These are phyloP conservation scores for Chorisops tibialis DNA, from an alignment of 2,888 invertebrate genomes.

Conservation along the genomic window DNA sequence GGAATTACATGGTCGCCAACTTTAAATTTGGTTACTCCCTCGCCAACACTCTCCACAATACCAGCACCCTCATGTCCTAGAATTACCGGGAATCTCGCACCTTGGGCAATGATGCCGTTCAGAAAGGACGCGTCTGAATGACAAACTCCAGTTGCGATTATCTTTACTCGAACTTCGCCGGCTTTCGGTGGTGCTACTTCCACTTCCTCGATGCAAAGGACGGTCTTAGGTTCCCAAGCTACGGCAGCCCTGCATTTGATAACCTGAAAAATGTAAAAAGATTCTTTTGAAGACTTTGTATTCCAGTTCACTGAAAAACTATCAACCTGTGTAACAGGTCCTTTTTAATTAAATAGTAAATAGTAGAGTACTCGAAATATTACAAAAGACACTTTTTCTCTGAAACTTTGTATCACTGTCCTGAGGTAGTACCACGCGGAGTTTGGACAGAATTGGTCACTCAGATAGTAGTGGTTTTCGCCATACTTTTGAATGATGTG, in stretches of 20 bases:
- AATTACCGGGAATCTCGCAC: slow-evolving; percentile 78
- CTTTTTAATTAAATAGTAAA: no score
- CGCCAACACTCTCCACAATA: slow-evolving; percentile 94
- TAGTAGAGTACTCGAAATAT: no score
- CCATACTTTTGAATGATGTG: no score
- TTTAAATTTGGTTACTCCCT: slow-evolving; percentile 83
- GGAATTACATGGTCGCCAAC: slow-evolving; percentile 97
- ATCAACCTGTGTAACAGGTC: no score
- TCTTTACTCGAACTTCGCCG: slow-evolving; percentile 86
- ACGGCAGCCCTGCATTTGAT: slow-evolving; percentile 94
- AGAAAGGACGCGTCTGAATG: slow-evolving; percentile 92
- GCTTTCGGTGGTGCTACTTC: slow-evolving; percentile 92
- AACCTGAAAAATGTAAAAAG: slow-evolving; percentile 57
- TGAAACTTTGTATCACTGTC: no score
- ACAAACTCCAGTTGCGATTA: slow-evolving; percentile 79
- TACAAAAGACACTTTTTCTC: no score
- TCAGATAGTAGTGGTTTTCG: no score
- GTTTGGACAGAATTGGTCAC: no score
- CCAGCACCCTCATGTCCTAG: slow-evolving; percentile 97
- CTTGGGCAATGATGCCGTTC: slow-evolving; percentile 85
- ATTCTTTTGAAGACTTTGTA: no score
- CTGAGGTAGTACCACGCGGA: no score
- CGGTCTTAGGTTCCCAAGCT: slow-evolving; percentile 91
- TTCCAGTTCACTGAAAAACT: no score
- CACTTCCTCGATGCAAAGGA: slow-evolving; percentile 83